Base-by-base conservation (phyloP, 2,888 invertebrate species). In the Willowsia nigromaculata region DNA sequence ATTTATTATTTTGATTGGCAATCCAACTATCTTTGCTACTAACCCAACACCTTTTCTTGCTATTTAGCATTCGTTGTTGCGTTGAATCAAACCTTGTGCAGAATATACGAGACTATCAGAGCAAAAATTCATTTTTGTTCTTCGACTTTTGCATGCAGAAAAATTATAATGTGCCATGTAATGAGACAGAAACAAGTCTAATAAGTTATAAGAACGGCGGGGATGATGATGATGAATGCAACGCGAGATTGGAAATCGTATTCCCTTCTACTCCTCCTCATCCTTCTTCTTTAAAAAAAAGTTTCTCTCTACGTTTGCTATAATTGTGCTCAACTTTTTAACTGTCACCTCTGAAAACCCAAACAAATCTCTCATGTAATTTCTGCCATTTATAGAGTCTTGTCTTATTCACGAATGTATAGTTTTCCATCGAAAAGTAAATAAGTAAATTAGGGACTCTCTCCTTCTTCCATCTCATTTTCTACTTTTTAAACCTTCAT, bases 41-140 rank as follows among this genome's bases (percentile, higher is more conserved):
- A 84, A 84, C 84, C 84, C 37, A 33, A 71, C 84, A 84, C 84
- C 84, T 84, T 53, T 53, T 65, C 65, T 37, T 50, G 53, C 76
- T 43, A 5, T 62, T 37, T 11, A 40, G 18, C 30, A 37, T 30
- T 25, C 15, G n/a, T n/a, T n/a, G n/a, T n/a, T n/a, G n/a, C n/a
- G n/a, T 5, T 50, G 50, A 43, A 43, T 43, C n/a, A 43, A 9
- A 9, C 37, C 9, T 37, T 37, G 4, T 43, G 43, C 43, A 43
- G 1, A 5, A n/a, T 53, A 18, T 53, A 53, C 13, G 3, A n/a
- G 25, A 56, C 22, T 22, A 22, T 6, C 25, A 56, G 56, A 43
- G 40, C 40, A 40, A 71, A 71, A 71, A 40, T 30, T 71, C 68
- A 71, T 71, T 40, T 71, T 71, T 74, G 7, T 22, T 37, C 37